phyloP scores from a whole-genome alignment of 2,113 vertebrate genomes.

The Marmota flaviventris region DNA sequence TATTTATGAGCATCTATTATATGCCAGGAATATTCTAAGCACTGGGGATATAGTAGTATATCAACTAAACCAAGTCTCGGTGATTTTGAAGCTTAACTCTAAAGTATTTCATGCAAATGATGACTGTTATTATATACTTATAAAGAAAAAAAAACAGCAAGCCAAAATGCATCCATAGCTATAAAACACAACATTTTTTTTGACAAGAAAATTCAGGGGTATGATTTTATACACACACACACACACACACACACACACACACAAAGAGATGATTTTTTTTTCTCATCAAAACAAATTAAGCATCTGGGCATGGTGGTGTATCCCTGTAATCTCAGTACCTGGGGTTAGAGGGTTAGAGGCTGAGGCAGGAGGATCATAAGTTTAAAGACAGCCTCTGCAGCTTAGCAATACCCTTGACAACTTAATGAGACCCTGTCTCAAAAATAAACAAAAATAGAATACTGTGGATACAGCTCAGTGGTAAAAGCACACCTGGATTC shows the following conservation, averaged over 20 bases:
- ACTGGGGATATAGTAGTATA: background rate
- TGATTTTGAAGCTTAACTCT: constrained; percentile 13
- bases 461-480: too few species aligned
- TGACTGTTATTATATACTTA: constrained; percentile 15
- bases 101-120: constrained; percentile 45
- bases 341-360: too few species aligned
- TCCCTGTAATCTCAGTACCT: too few species aligned
- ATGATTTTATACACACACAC: background rate
- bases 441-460: too few species aligned
- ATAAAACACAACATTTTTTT: constrained; percentile 19
- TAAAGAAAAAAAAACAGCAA: constrained; percentile 54
- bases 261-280: background rate
- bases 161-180: background rate
- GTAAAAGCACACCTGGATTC: too few species aligned
- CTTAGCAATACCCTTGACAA: too few species aligned
- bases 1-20: background rate
- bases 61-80: background rate
- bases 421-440: too few species aligned
- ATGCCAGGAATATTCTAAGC: background rate
- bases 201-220: background rate
- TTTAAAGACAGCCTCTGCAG: too few species aligned
- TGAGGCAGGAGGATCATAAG: too few species aligned
- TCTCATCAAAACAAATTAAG: constrained; percentile 62
- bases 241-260: background rate
- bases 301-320: too few species aligned